Conservation (phyloP, 2,113 vertebrate species). For the Columba janthina region DNA sequence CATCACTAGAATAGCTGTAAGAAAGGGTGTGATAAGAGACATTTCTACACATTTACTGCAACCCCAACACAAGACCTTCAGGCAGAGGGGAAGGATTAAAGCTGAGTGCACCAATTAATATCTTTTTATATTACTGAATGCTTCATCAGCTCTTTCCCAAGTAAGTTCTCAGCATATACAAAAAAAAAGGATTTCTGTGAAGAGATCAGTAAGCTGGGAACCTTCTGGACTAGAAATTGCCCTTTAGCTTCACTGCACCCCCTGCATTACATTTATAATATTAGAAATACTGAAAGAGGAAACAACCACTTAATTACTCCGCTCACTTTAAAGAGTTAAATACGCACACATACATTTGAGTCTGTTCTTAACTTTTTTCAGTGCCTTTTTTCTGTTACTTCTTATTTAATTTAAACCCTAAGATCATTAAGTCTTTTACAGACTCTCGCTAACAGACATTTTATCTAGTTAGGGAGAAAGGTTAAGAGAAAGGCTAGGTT, state of each 20-base stretch:
- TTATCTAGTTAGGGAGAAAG: background rate
- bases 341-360: background rate
- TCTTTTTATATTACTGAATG: background rate
- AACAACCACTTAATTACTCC: background rate
- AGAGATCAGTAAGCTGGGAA: background rate
- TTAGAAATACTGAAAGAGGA: background rate
- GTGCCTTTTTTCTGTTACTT: background rate
- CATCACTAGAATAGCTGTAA: background rate
- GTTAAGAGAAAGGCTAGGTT: background rate
- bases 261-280: background rate
- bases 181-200: background rate
- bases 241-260: background rate
- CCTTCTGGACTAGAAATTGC: background rate
- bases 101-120: background rate
- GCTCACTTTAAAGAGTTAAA: background rate
- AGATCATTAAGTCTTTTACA: background rate
- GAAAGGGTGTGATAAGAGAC: background rate
- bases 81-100: background rate
- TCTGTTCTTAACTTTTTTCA: background rate
- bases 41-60: background rate
- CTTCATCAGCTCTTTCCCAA: background rate
- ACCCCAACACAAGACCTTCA: background rate
- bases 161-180: background rate
- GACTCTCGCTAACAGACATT: background rate
- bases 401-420: background rate